phyloP scores from a whole-genome alignment of 2,797 vertebrate genomes.

The Peromyscus attwateri region DNA sequence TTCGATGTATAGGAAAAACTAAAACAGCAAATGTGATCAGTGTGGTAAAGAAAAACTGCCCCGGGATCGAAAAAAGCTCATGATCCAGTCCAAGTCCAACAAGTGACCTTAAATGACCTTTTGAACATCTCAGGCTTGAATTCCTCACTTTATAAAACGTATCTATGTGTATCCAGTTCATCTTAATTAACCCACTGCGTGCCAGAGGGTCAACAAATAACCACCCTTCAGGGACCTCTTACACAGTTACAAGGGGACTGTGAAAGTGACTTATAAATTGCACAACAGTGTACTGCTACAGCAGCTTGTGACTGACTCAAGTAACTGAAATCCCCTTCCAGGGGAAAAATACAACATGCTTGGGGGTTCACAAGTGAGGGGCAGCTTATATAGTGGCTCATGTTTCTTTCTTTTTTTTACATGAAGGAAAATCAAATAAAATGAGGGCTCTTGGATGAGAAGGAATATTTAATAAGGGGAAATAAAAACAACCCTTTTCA shows the following conservation, averaged over 20 bases:
- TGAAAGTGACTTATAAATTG: neutral
- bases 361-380: conserved; percentile 16
- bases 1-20: conserved; percentile 1
- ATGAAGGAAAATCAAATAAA: conserved; percentile 56
- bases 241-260: conserved; percentile 18
- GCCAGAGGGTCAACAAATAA: neutral
- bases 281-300: neutral
- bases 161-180: neutral
- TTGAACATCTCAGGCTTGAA: neutral
- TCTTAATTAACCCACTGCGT: neutral
- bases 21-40: neutral
- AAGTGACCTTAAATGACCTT: neutral
- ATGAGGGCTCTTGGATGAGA: conserved; percentile 41
- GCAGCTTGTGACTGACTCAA: conserved; percentile 33
- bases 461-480: conserved; percentile 68
- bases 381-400: neutral
- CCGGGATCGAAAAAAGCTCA: neutral
- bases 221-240: neutral
- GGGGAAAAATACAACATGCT: neutral
- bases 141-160: neutral
- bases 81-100: neutral
- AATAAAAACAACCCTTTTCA: conserved; percentile 62
- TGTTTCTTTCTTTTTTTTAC: neutral
- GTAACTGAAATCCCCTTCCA: neutral
- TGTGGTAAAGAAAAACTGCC: neutral